A percentile compares a stretch with the other conserved stretches of the same genome.
Conservation (phyloP, 2,888 invertebrate genomes). For the Parascotia fuliginaria region DNA sequence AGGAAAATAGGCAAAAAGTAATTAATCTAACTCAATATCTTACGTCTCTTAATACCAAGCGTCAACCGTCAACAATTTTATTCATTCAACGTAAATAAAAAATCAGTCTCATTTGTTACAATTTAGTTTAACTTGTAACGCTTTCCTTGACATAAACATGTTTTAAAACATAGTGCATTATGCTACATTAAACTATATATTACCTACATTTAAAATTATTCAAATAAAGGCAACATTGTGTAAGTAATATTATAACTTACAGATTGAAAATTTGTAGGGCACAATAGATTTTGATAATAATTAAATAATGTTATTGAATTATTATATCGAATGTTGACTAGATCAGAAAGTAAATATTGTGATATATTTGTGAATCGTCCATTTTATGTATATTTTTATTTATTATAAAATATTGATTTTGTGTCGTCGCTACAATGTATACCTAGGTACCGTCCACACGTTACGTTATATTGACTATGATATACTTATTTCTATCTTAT, state of each 20-base stretch:
- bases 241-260: background rate
- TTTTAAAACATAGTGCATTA: constrained; percentile 14
- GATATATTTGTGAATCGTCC: constrained; percentile 41
- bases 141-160: constrained; percentile 30
- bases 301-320: constrained; percentile 33
- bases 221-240: constrained; percentile 43
- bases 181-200: constrained; percentile 29
- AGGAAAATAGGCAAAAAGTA: no score
- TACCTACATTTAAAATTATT: constrained; percentile 51
- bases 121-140: constrained; percentile 54
- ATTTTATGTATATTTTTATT: constrained; percentile 37
- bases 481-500: no score
- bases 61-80: constrained; percentile 45
- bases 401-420: constrained; percentile 28
- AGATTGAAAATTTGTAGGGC: constrained; percentile 26
- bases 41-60: constrained; percentile 47
- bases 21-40: no score
- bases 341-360: constrained; percentile 56
- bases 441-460: constrained; percentile 5
- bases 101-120: constrained; percentile 74
- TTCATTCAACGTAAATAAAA: constrained; percentile 67
- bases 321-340: constrained; percentile 57
- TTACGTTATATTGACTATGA: constrained; percentile 7
- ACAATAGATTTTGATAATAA: constrained; percentile 31
- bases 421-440: constrained; percentile 24